A percentile compares a stretch with the other conserved stretches of the same genome.
phyloP scores from a whole-genome alignment of 1,140 invertebrate species.

The Formica exsecta region DNA sequence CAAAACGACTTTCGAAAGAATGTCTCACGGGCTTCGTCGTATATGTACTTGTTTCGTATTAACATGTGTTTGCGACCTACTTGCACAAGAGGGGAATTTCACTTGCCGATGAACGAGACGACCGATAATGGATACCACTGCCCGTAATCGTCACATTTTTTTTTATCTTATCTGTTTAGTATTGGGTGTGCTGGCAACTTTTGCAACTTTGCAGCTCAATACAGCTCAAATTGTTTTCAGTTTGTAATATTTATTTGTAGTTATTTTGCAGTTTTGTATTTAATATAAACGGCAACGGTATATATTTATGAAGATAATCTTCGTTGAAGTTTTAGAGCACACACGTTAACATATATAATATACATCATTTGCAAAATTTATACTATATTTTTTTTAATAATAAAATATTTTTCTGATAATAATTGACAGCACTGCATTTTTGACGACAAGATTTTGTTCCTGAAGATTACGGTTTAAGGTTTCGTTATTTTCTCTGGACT shows the following conservation, averaged over 20 bases:
- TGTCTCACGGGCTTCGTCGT: conserved; percentile 4
- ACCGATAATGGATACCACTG: conserved; percentile 19
- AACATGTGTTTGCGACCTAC: conserved; percentile 54
- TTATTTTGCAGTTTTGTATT: not conserved
- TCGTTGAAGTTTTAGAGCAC: not conserved
- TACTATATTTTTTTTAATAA: not conserved
- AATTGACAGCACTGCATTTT: not conserved
- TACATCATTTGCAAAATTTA: not conserved
- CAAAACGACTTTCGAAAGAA: conserved; percentile 25
- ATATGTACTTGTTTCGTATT: conserved; percentile 20
- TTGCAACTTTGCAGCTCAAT: not conserved
- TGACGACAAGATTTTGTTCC: not conserved
- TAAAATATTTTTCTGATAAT: not conserved
- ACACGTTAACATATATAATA: not conserved
- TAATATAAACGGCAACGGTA: not conserved
- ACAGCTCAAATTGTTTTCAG: not conserved
- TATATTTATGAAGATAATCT: not conserved
- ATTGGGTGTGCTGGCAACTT: not conserved
- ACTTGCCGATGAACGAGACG: conserved; percentile 10
- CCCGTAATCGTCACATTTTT: not conserved
- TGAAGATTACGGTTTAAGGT: not conserved
- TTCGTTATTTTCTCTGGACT: not conserved
- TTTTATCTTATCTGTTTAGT: conserved; percentile 60
- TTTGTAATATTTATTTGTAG: not conserved
- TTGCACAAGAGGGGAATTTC: conserved; percentile 52